Evolutionary conservation across 1,140 invertebrate genomes (phyloP), one percentile per base, ranked within the genome.

Genomic region (Heliothis virescens): DNA sequence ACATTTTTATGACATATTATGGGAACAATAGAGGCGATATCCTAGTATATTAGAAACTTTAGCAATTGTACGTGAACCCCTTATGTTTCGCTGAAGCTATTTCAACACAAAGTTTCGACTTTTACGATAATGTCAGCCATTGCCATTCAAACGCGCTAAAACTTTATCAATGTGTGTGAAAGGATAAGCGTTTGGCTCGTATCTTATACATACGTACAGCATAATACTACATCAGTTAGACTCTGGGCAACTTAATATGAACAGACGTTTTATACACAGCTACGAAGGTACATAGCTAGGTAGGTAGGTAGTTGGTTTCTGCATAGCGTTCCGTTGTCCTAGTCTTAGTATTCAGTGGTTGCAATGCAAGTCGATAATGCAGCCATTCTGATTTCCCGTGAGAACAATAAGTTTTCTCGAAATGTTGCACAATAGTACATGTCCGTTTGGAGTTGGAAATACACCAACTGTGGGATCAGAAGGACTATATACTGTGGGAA

Each of bases 111-210:
- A 94, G 91, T 94, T 92, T 85, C 91, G 83, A 91, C 93, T 94
- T 94, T 94, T 94, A 94, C 93, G 93, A 93, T 94, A 93, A 94
- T 94, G 91, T 91, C 92, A 93, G 91, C 90, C 93, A 90, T 94
- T 93, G 92, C 93, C 91, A 93, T 94, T 93, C 93, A 92, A 92
- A 93, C 91, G 87, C 89, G 92, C 88, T 91, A 88, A 90, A 94
- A 94, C 91, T 94, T 94, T 92, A 92, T 92, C 92, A 92, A 92
- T 94, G 92, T 92, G 90, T 92, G 89, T 85, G 88, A 90, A 91
- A 89, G 91, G 92, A 93, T 93, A 91, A 92, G 87, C 89, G 88
- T 87, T 89, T 65, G 86, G 87, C 81, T 87, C 88, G 85, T 88
- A 88, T 89, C 86, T 86, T 83, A 83, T 88, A 87, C 82, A 83